These are phyloP conservation scores for Mycteria americana DNA, from an alignment of 2,797 vertebrate genomes.

Conservation along the genomic window DNA sequence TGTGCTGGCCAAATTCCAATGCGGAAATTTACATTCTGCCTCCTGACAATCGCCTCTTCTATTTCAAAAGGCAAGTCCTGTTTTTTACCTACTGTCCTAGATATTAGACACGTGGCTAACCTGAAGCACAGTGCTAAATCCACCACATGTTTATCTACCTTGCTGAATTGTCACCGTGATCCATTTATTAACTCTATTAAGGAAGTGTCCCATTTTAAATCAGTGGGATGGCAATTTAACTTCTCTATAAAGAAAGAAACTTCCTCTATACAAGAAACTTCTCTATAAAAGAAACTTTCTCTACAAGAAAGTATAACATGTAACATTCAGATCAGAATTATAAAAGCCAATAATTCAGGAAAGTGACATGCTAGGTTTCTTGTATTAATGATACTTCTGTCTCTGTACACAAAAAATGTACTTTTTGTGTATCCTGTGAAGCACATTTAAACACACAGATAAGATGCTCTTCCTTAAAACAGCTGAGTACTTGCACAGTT, in stretches of 20 bases:
- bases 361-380: neutral
- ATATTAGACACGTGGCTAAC: neutral
- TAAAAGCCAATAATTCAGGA: neutral
- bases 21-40: slow-evolving; percentile 10
- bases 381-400: neutral
- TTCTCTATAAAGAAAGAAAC: neutral
- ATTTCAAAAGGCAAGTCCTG: neutral
- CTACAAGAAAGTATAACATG: neutral
- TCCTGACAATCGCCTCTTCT: neutral
- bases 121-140: neutral
- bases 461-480: neutral
- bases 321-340: neutral
- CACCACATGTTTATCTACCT: slow-evolving; percentile 23
- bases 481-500: neutral
- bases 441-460: neutral
- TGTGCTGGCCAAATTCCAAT: neutral
- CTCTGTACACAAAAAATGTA: too few relatives aligned
- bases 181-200: neutral
- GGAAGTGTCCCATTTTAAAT: neutral
- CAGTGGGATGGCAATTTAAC: neutral
- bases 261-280: too few relatives aligned
- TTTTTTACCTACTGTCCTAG: neutral
- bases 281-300: too few relatives aligned
- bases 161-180: neutral
- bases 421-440: neutral